These are phyloP conservation scores for Zaprionus africanus DNA, from an alignment of 1,140 invertebrate genomes.

Conservation along the genomic window DNA sequence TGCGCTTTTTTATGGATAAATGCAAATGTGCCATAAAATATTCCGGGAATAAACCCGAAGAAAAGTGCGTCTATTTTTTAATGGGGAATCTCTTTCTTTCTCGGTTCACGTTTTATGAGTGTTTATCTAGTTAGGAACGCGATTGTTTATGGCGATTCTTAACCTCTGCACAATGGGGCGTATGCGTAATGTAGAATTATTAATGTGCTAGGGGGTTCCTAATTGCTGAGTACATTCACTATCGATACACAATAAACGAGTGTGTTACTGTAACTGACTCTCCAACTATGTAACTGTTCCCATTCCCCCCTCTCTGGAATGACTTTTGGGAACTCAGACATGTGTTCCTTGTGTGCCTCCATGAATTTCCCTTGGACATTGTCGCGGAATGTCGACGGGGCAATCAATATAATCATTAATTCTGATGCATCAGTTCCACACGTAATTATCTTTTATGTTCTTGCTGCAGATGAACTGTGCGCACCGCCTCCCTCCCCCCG, in stretches of 20 bases:
- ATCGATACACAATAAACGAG: background rate
- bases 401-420: slow-evolving; percentile 8
- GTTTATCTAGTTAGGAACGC: slow-evolving; percentile 23
- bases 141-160: slow-evolving; percentile 6
- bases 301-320: background rate
- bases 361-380: background rate
- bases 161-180: slow-evolving; percentile 18
- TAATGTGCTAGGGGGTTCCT: background rate
- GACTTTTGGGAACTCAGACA: background rate
- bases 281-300: background rate
- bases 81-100: background rate
- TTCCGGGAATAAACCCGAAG: slow-evolving; percentile 6
- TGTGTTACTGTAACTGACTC: background rate
- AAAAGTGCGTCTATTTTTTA: slow-evolving; percentile 9
- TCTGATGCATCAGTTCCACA: background rate
- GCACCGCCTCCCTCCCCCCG: background rate
- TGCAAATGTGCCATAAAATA: slow-evolving; percentile 22
- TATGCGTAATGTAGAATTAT: slow-evolving; percentile 20
- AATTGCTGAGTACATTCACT: background rate
- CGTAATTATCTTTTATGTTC: background rate
- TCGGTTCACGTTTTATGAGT: slow-evolving; percentile 8
- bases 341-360: background rate
- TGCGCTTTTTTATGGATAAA: background rate
- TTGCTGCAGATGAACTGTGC: background rate
- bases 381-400: background rate